These are phyloP conservation scores for Labeo calbasu DNA, from an alignment of 2,797 vertebrate species.

Conservation along the genomic window DNA sequence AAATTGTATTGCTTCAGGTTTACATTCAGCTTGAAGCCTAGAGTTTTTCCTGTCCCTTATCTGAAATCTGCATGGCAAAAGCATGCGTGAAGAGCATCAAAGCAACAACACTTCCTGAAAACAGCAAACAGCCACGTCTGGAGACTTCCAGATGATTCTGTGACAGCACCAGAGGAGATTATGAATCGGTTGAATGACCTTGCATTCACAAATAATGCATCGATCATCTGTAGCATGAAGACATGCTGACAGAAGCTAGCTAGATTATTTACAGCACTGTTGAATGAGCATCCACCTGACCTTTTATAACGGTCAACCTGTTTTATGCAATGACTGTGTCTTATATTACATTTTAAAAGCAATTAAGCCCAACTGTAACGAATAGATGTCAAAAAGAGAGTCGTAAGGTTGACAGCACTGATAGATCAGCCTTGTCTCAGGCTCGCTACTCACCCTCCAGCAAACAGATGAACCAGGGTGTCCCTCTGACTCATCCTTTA, in stretches of 20 bases:
- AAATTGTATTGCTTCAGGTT: slow-evolving; percentile 22
- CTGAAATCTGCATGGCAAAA: not conserved
- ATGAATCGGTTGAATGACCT: not conserved
- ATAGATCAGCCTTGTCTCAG: not conserved
- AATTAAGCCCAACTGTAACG: not conserved
- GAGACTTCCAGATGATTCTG: slow-evolving; percentile 10
- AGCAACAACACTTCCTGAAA: slow-evolving; percentile 14
- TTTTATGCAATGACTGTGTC: not conserved
- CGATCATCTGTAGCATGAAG: not conserved
- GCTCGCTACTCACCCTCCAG: slow-evolving; percentile 87
- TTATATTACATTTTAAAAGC: not conserved
- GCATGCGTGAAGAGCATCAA: slow-evolving; percentile 1
- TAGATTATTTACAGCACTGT: not conserved
- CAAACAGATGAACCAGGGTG: slow-evolving; percentile 96
- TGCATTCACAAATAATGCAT: not conserved
- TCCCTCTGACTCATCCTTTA: slow-evolving; percentile 97
- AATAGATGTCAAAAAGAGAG: not conserved
- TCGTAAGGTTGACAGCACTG: not conserved
- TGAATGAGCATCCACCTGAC: slow-evolving; percentile 4
- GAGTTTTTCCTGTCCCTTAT: not conserved
- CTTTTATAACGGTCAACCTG: not conserved
- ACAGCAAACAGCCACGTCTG: not conserved
- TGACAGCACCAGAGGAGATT: not conserved
- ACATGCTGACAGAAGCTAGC: not conserved
- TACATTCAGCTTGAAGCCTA: not conserved